Percentiles rank a stretch among this genome's conserved stretches.
Evolutionary conservation across 2,113 vertebrate species (phyloP).

Genomic region (Oreochromis niloticus): DNA sequence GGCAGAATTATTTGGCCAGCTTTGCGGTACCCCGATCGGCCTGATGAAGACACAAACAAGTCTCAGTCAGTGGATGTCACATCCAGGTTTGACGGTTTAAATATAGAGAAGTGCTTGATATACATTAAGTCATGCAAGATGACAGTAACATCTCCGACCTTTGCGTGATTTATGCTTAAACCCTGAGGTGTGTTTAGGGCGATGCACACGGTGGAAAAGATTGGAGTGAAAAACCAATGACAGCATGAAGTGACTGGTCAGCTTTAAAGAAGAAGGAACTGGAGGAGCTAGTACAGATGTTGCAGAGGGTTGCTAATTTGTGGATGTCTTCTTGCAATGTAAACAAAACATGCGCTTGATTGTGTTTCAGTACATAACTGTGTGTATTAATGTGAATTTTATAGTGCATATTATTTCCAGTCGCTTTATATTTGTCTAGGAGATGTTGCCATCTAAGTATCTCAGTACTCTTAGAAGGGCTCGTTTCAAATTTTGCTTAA

Average conservation of each 20-base stretch:
- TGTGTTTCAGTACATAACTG: neutral
- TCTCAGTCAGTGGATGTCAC: neutral
- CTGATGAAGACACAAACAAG: neutral
- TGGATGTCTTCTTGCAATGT: neutral
- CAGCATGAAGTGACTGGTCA: neutral
- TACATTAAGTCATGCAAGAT: slow-evolving; percentile 60
- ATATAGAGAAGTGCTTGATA: slow-evolving; percentile 38
- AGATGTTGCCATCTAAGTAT: neutral
- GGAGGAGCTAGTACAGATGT: neutral
- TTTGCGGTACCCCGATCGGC: neutral
- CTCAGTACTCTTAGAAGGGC: neutral
- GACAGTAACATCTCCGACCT: slow-evolving; percentile 59
- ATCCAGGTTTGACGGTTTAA: slow-evolving; percentile 16
- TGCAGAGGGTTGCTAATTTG: neutral
- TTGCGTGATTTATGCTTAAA: slow-evolving; percentile 44
- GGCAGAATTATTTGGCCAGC: neutral
- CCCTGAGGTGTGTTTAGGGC: slow-evolving; percentile 7
- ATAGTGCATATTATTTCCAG: neutral
- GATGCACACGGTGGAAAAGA: neutral
- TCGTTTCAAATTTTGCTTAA: slow-evolving; percentile 3
- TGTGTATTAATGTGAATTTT: neutral
- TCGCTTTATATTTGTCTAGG: neutral
- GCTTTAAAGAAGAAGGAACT: neutral
- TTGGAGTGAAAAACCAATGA: slow-evolving; percentile 1
- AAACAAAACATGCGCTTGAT: neutral